Evolutionary conservation across 2,797 vertebrate genomes (phyloP).

Genomic region (Ceyx erithaca): DNA sequence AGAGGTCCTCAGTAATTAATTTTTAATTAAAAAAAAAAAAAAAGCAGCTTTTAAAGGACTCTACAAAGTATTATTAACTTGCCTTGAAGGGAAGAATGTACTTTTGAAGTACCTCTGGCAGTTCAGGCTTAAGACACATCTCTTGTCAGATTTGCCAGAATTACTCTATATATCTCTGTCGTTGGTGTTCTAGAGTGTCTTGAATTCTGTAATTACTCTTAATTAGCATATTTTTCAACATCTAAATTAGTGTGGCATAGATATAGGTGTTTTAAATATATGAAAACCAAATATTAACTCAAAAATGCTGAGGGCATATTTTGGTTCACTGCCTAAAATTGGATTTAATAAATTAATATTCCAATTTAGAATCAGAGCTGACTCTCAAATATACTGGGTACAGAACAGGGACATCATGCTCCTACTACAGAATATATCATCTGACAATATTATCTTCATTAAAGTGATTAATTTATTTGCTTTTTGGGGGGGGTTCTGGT

Average conservation of each 20-base stretch:
- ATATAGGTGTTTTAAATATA: not conserved
- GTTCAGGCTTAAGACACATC: not conserved
- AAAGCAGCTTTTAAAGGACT: not conserved
- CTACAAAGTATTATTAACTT: not conserved
- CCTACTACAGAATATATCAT: not conserved
- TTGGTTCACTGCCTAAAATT: not conserved
- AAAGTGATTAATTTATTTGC: not conserved
- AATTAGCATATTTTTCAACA: not conserved
- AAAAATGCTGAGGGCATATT: not conserved
- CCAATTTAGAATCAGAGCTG: not conserved
- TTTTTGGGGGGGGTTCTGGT: not conserved
- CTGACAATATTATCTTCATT: not conserved
- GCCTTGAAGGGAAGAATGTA: not conserved
- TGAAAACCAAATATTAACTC: not conserved
- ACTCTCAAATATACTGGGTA: not conserved
- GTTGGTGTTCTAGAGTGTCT: not conserved
- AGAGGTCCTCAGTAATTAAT: not conserved
- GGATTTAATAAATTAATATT: not conserved
- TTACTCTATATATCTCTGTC: not conserved
- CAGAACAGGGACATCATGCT: not conserved
- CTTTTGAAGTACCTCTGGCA: constrained; percentile 16
- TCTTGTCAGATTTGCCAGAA: not conserved
- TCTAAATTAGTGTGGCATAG: not conserved
- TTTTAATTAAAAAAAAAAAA: not conserved
- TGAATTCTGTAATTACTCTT: not conserved